Base-by-base conservation (phyloP, 2,113 vertebrate species). In the Saccopteryx bilineata region DNA sequence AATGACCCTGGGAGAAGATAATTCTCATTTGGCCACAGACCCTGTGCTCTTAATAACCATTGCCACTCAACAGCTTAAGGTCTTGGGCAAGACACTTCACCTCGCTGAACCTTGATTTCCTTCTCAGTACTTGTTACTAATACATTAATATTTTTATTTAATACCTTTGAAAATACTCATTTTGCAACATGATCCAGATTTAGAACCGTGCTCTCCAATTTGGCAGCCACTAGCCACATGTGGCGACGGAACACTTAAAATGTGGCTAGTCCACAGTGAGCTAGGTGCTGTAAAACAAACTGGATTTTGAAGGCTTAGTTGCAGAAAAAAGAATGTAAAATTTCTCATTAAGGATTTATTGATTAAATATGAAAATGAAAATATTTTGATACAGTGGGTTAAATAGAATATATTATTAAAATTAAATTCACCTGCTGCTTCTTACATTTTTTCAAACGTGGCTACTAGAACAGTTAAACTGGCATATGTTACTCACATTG, bases 111-210 rank as follows among this genome's bases (percentile, higher is more conserved):
- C 48, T 93, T 54, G 19, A 24, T 72, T 90, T 87, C 68, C 52
- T 75, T 74, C 33, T 74, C 46, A 11, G 33, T 33, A 31, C 46
- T 90, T 83, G 26, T 39, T 86, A 60, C n/a, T 76, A 63, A 66
- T 90, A 66, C 91, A 72, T 85, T 60, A 52, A 74, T 52, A 58
- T 69, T 90, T 65, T 75, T 50, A 21, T 56, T 71, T 92, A 83
- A 46, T 63, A 6, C 48, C 31, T 85, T 81, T 86, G 5, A 79
- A 88, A 74, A 61, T 91, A 33, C 28, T 96, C 54, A 48, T 33
- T 95, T 78, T 87, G 23, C 68, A 61, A 19, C 31, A 50, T 65
- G 52, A 87, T 26, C 48, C 76, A 72, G 66, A n/a, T 71, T 87
- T 83, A 87, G 21, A 81, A 75, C 71, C 54, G 18, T 9, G 0